A percentile compares a stretch with the other conserved stretches of the same genome.
Evolutionary conservation across 1,140 invertebrate species (phyloP).

Genomic region (Uloborus diversus): DNA sequence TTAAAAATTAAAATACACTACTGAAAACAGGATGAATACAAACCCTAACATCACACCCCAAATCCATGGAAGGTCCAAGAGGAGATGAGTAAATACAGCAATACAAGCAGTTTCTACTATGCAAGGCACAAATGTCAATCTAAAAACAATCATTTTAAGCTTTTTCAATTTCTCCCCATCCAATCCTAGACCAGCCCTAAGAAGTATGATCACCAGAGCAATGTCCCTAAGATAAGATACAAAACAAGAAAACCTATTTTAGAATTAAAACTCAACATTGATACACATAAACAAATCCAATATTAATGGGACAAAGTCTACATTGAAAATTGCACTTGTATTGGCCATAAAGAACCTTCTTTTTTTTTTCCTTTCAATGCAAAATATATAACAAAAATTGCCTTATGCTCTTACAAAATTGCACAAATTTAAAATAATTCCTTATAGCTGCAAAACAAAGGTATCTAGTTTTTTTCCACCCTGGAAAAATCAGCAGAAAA

Average conservation of each 20-base stretch:
- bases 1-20: neutral
- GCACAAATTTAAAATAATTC: too few species aligned
- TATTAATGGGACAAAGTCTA: neutral
- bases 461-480: too few species aligned
- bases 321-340: too few species aligned
- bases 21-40: neutral
- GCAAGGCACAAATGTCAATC: slow-evolving; percentile 89
- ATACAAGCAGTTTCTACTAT: slow-evolving; percentile 77
- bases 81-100: slow-evolving; percentile 75
- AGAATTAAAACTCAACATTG: neutral
- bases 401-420: too few species aligned
- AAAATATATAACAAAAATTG: too few species aligned
- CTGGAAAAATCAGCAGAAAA: too few species aligned
- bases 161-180: slow-evolving; percentile 84
- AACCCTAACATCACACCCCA: slow-evolving; percentile 84
- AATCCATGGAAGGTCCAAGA: slow-evolving; percentile 84
- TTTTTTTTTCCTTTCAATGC: too few species aligned
- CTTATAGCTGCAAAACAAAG: too few species aligned
- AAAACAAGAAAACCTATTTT: neutral
- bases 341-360: too few species aligned
- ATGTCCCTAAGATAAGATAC: slow-evolving; percentile 75
- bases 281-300: neutral
- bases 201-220: slow-evolving; percentile 90
- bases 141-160: slow-evolving; percentile 78
- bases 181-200: slow-evolving; percentile 90